Conservation (phyloP, 2,113 vertebrate species). For the Cichladusa arquata region DNA sequence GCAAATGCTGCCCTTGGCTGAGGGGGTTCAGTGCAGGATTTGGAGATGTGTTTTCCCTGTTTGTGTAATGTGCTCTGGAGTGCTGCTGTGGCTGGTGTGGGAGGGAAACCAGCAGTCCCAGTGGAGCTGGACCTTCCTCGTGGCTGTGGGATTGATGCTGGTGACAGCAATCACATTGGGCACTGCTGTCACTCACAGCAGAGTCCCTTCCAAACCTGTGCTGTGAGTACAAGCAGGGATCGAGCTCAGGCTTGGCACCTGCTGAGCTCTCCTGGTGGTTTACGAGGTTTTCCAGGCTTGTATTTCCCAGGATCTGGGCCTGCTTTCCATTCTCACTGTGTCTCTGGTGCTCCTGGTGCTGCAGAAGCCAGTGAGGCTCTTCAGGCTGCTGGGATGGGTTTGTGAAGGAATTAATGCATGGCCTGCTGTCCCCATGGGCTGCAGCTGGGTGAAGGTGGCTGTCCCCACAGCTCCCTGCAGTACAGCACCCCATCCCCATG, state of each 20-base stretch:
- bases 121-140: not conserved
- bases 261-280: not conserved
- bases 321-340: not conserved
- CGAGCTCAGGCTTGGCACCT: not conserved
- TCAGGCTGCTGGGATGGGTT: not conserved
- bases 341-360: not conserved
- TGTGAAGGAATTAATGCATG: fast-evolving
- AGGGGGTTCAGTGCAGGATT: not conserved
- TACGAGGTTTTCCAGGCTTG: too few species aligned
- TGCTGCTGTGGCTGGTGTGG: not conserved
- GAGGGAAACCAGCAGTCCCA: fast-evolving
- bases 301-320: not conserved
- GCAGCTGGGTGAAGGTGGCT: not conserved
- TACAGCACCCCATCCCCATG: not conserved
- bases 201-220: not conserved
- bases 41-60: not conserved
- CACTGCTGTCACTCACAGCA: not conserved
- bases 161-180: not conserved
- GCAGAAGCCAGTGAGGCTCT: not conserved
- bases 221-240: too few species aligned
- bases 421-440: not conserved
- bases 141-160: not conserved
- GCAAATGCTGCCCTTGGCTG: not conserved
- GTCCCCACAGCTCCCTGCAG: not conserved
- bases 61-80: not conserved